These are phyloP conservation scores for Atherix ibis DNA, from an alignment of 2,888 invertebrate genomes.

Conservation along the genomic window DNA sequence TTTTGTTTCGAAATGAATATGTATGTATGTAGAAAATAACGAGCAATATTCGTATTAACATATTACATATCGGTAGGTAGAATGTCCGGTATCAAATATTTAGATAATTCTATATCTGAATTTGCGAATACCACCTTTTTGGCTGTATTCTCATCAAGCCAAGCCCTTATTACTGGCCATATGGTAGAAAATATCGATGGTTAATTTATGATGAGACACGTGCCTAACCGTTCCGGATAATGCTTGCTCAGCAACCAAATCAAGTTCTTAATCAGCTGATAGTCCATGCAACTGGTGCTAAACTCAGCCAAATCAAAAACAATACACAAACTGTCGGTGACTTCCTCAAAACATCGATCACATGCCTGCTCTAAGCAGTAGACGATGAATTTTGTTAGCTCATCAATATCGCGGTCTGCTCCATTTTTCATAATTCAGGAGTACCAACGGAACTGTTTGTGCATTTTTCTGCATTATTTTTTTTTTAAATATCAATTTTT, in stretches of 20 bases:
- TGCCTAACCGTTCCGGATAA: conserved; percentile 62
- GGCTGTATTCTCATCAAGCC: conserved; percentile 63
- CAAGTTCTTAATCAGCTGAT: conserved; percentile 61
- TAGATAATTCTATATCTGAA: conserved; percentile 53
- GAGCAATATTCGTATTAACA: too few species aligned
- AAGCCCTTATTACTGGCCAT: conserved; percentile 61
- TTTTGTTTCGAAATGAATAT: too few species aligned
- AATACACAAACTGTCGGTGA: conserved; percentile 62
- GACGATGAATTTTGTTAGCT: conserved; percentile 63
- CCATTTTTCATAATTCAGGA: too few species aligned
- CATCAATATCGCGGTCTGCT: conserved; percentile 56
- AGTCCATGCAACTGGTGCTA: conserved; percentile 63
- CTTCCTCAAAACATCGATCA: conserved; percentile 62
- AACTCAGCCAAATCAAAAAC: conserved; percentile 63
- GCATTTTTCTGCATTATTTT: too few species aligned
- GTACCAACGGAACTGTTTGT: too few species aligned
- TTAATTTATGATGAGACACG: conserved; percentile 59
- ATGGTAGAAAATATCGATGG: conserved; percentile 60
- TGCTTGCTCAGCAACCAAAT: conserved; percentile 63
- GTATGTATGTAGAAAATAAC: too few species aligned
- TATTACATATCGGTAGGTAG: conserved; percentile 49
- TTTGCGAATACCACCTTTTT: conserved; percentile 58
- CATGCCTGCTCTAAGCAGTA: conserved; percentile 61
- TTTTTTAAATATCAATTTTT: too few species aligned
- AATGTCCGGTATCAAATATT: conserved; percentile 62